These are phyloP conservation scores for Subacronicta megacephala DNA, from an alignment of 2,888 invertebrate species.

Conservation along the genomic window DNA sequence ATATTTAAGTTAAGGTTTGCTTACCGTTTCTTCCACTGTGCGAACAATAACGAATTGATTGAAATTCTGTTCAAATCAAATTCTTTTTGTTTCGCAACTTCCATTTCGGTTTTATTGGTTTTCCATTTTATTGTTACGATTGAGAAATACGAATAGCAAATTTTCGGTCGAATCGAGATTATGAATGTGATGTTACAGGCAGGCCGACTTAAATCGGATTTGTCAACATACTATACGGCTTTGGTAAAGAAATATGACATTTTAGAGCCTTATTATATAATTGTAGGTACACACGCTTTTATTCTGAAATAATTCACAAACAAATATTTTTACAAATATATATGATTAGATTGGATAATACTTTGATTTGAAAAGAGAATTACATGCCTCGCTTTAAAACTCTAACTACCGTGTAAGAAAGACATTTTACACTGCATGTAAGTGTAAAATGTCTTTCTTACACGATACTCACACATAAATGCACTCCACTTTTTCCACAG, in stretches of 20 bases:
- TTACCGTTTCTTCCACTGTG: constrained; percentile 61
- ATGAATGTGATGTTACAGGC: constrained; percentile 26
- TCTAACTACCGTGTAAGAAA: no score
- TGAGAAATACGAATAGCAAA: constrained; percentile 70
- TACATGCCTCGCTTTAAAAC: no score
- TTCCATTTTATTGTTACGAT: constrained; percentile 64
- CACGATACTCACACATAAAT: no score
- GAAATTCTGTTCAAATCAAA: constrained; percentile 76
- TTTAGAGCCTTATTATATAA: no score
- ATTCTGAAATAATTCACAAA: not conserved
- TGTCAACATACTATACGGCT: constrained; percentile 22
- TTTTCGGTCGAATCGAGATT: constrained; percentile 38
- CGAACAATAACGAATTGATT: constrained; percentile 68
- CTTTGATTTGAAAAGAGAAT: no score
- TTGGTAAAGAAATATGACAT: constrained; percentile 3
- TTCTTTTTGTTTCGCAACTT: constrained; percentile 78
- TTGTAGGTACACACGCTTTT: not conserved
- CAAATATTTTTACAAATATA: no score
- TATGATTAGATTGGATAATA: no score
- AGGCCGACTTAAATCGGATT: constrained; percentile 4
- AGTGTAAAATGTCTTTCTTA: no score
- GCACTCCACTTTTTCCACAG: no score
- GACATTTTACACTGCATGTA: no score
- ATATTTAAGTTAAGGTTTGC: constrained; percentile 54
- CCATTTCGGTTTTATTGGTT: constrained; percentile 77